Conservation (phyloP, 2,797 vertebrate species). For the Myripristis jacobus region DNA sequence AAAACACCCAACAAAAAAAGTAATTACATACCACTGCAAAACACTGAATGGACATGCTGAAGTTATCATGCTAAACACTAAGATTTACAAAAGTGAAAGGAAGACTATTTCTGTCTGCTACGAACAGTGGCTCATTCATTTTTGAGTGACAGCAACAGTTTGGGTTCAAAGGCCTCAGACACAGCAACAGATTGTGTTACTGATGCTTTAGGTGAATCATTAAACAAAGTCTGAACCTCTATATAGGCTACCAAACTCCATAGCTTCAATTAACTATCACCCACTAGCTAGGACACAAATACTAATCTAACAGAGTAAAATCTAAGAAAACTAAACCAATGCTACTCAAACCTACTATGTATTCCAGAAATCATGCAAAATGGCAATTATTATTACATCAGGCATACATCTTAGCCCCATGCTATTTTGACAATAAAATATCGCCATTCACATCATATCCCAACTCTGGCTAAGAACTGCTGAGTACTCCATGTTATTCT, state of each 20-base stretch:
- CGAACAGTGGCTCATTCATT: conserved; percentile 44
- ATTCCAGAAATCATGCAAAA: conserved; percentile 1
- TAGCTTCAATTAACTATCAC: conserved; percentile 26
- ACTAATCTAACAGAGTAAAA: neutral
- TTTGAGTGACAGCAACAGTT: conserved; percentile 73
- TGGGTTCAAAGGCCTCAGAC: conserved; percentile 80
- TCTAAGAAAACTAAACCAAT: neutral
- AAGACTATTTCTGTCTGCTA: conserved; percentile 60
- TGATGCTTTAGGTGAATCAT: conserved; percentile 78
- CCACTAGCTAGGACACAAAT: neutral
- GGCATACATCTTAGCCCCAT: conserved; percentile 1
- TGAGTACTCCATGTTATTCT: conserved; percentile 38
- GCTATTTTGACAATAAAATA: neutral
- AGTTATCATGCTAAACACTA: neutral
- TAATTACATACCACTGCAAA: neutral
- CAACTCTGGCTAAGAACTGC: conserved; percentile 2
- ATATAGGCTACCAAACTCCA: conserved; percentile 47
- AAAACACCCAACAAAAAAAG: conserved; percentile 17
- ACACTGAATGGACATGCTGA: neutral
- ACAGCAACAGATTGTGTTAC: conserved; percentile 74
- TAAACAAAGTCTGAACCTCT: conserved; percentile 62
- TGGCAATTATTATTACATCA: neutral
- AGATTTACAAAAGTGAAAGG: conserved; percentile 17
- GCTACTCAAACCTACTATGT: neutral
- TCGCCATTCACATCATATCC: neutral